A percentile compares a stretch with the other conserved stretches of the same genome.
Conservation (phyloP, 2,888 invertebrate species). For the Zaprionus obscuricornis region DNA sequence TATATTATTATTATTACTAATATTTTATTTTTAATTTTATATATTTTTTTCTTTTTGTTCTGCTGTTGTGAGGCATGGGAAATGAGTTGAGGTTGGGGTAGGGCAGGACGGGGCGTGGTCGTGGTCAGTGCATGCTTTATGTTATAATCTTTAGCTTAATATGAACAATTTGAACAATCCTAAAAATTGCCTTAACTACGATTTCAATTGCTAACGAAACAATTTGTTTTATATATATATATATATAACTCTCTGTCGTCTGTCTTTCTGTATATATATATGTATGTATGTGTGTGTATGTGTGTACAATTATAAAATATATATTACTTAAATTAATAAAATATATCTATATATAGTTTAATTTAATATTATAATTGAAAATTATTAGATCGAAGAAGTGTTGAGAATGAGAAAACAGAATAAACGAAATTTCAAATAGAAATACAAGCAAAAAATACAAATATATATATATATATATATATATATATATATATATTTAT, state of each 20-base stretch:
- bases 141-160: constrained; percentile 23
- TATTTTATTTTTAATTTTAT: too few relatives aligned
- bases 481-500: not conserved
- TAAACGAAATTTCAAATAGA: too few relatives aligned
- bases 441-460: too few relatives aligned
- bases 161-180: constrained; percentile 66
- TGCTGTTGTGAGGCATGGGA: too few relatives aligned
- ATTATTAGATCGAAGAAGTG: too few relatives aligned
- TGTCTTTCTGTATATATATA: constrained; percentile 19
- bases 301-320: constrained; percentile 13
- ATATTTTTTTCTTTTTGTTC: too few relatives aligned
- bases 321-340: too few relatives aligned
- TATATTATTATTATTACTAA: too few relatives aligned
- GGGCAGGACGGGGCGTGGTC: not conserved
- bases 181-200: constrained; percentile 69
- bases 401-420: too few relatives aligned
- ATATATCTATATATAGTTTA: too few relatives aligned
- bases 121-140: constrained; percentile 32
- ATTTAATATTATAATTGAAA: too few relatives aligned
- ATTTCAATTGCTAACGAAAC: constrained; percentile 24
- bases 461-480: not conserved
- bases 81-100: too few relatives aligned
- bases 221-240: constrained; percentile 13
- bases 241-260: not conserved
- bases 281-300: constrained; percentile 1